Percentiles rank a stretch among this genome's conserved stretches.
Evolutionary conservation across 2,113 vertebrate genomes (phyloP).

Genomic region (Hucho hucho): DNA sequence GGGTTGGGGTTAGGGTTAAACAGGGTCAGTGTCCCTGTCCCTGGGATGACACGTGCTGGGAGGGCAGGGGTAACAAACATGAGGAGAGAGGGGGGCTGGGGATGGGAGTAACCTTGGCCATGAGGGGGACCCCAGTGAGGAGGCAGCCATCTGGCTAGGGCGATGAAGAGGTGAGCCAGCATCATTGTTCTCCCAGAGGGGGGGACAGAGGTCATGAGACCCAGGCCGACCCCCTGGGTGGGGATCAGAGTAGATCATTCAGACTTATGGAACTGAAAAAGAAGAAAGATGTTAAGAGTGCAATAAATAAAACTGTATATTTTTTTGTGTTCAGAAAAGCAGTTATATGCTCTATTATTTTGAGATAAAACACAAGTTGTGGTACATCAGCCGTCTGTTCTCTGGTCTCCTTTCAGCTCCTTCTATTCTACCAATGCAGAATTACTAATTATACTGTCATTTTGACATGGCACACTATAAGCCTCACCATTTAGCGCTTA

Average conservation of each 20-base stretch:
- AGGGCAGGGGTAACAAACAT: slow-evolving; percentile 52
- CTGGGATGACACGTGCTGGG: slow-evolving; percentile 31
- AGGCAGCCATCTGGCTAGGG: slow-evolving; percentile 74
- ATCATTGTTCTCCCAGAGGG: slow-evolving; percentile 68
- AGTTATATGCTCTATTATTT: slow-evolving; percentile 47
- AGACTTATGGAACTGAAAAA: slow-evolving; percentile 32
- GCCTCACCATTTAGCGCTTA: slow-evolving; percentile 52
- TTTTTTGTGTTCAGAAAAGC: slow-evolving; percentile 24
- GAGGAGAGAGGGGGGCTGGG: slow-evolving; percentile 52
- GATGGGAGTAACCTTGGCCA: slow-evolving; percentile 73
- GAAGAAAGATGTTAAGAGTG: slow-evolving; percentile 33
- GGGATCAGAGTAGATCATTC: slow-evolving; percentile 37
- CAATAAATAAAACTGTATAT: slow-evolving; percentile 37
- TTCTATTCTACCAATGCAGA: slow-evolving; percentile 24
- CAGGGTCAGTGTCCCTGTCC: slow-evolving; percentile 25
- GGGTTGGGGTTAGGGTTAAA: slow-evolving; percentile 34
- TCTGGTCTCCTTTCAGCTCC: slow-evolving; percentile 13
- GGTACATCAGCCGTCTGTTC: slow-evolving; percentile 28
- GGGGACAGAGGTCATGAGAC: slow-evolving; percentile 56
- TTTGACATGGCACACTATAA: slow-evolving; percentile 49
- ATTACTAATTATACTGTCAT: slow-evolving; percentile 59
- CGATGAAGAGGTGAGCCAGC: slow-evolving; percentile 64
- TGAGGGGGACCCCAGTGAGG: slow-evolving; percentile 47
- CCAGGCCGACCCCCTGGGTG: slow-evolving; percentile 50
- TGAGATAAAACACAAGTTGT: slow-evolving; percentile 23